Conservation (phyloP, 2,888 invertebrate species). For the Biston betularia region DNA sequence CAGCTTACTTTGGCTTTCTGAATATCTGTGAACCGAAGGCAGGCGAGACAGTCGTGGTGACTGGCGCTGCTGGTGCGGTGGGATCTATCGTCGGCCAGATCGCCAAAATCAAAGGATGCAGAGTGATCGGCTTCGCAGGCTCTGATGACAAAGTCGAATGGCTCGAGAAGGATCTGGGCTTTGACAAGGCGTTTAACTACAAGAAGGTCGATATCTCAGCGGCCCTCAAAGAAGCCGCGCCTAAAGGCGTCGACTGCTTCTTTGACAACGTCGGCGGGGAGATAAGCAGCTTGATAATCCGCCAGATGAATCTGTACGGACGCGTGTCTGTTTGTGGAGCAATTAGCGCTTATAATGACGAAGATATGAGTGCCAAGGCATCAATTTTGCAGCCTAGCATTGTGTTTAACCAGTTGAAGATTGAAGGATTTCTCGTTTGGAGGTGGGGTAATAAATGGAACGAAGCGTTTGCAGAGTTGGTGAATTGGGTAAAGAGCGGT, state of each 20-base stretch:
- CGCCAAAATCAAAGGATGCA: conserved; percentile 88
- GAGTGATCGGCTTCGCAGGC: conserved; percentile 90
- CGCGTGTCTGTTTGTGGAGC: conserved; percentile 87
- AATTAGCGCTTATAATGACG: conserved; percentile 83
- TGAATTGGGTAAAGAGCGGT: conserved; percentile 87
- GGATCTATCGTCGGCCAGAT: conserved; percentile 91
- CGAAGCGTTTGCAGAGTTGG: conserved; percentile 85
- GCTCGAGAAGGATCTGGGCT: conserved; percentile 88
- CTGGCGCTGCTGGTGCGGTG: conserved; percentile 91
- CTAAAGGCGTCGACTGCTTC: conserved; percentile 87
- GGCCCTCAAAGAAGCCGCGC: conserved; percentile 83
- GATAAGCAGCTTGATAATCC: conserved; percentile 84
- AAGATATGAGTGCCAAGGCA: conserved; percentile 48
- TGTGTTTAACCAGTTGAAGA: conserved; percentile 68
- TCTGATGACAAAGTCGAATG: conserved; percentile 89
- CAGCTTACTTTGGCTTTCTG: conserved; percentile 90
- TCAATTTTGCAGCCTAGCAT: conserved; percentile 17
- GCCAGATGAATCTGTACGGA: conserved; percentile 86
- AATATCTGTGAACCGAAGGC: conserved; percentile 89
- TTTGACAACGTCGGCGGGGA: conserved; percentile 92
- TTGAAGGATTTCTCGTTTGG: conserved; percentile 86
- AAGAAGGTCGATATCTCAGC: conserved; percentile 85
- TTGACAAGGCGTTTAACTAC: conserved; percentile 91
- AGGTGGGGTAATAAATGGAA: conserved; percentile 83
- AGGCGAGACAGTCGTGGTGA: conserved; percentile 90